phyloP scores from a whole-genome alignment of 2,888 invertebrate species.

The Melitaea athalia region DNA sequence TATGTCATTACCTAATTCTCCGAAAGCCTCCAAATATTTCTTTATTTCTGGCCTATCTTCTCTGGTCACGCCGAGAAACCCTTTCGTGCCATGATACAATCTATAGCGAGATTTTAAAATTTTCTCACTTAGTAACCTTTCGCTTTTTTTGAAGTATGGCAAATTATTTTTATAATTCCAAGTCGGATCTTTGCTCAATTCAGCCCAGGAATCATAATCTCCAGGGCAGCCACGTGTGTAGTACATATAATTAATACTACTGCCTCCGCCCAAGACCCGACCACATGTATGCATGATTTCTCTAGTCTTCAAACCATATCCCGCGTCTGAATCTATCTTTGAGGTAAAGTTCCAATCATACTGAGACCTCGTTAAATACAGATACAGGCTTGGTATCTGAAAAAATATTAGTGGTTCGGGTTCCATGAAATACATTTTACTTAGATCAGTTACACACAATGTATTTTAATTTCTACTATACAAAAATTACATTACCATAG shows the following conservation, averaged over 20 bases:
- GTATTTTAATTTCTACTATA: neutral
- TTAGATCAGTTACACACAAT: too few species aligned
- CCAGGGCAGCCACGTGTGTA: slow-evolving; percentile 44
- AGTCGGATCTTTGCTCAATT: slow-evolving; percentile 36
- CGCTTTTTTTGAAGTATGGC: slow-evolving; percentile 47
- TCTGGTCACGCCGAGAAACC: slow-evolving; percentile 43
- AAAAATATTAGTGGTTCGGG: neutral
- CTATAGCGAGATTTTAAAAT: slow-evolving; percentile 38
- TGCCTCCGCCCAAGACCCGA: slow-evolving; percentile 14
- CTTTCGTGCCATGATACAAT: slow-evolving; percentile 45
- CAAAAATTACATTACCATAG: slow-evolving; percentile 37
- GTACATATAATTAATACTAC: slow-evolving; percentile 40
- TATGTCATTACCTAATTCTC: slow-evolving; percentile 60
- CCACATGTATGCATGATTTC: neutral
- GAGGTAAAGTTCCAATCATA: slow-evolving; percentile 18
- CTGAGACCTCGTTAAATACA: neutral
- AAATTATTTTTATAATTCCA: slow-evolving; percentile 45
- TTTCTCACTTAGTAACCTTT: slow-evolving; percentile 40
- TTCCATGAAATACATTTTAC: neutral
- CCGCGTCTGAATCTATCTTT: neutral
- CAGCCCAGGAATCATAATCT: slow-evolving; percentile 47
- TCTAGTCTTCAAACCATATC: neutral
- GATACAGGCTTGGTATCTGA: slow-evolving; percentile 7
- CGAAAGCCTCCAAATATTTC: slow-evolving; percentile 54
- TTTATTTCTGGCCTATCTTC: slow-evolving; percentile 32